phyloP scores from a whole-genome alignment of 2,888 invertebrate species.

The Lithophane ornitopus region DNA sequence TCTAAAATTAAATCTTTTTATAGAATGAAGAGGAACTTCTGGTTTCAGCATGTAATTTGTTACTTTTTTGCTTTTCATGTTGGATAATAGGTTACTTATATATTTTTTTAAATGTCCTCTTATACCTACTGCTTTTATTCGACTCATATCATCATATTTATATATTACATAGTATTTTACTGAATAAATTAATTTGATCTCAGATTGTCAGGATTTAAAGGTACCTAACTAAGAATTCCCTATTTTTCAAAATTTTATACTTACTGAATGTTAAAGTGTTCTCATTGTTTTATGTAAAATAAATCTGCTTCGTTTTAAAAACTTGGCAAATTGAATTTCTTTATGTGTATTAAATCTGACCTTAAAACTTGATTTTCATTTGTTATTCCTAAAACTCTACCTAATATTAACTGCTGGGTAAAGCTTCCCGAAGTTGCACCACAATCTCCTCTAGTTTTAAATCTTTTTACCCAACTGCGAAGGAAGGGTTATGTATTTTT shows the following conservation, averaged over 20 bases:
- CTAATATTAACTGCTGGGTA: background rate
- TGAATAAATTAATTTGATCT: slow-evolving; percentile 57
- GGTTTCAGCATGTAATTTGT: slow-evolving; percentile 5
- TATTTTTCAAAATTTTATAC: slow-evolving; percentile 58
- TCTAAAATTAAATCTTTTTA: slow-evolving; percentile 21
- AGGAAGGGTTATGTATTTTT: too few species aligned
- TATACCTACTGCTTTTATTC: slow-evolving; percentile 27
- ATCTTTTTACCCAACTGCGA: too few species aligned
- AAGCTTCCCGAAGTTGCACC: background rate
- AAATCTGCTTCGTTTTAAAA: slow-evolving; percentile 67
- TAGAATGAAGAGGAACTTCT: slow-evolving; percentile 21
- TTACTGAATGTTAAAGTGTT: slow-evolving; percentile 47
- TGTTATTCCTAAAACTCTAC: slow-evolving; percentile 13
- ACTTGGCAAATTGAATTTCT: slow-evolving; percentile 67
- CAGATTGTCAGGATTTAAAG: slow-evolving; percentile 49
- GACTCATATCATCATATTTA: slow-evolving; percentile 33
- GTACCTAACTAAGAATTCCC: slow-evolving; percentile 43
- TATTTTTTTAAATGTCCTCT: slow-evolving; percentile 15
- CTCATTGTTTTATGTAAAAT: slow-evolving; percentile 56
- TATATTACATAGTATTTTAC: slow-evolving; percentile 42
- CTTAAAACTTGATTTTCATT: slow-evolving; percentile 57
- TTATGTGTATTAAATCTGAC: slow-evolving; percentile 74
- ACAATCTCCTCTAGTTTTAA: background rate
- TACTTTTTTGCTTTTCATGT: slow-evolving; percentile 30
- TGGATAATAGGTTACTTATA: slow-evolving; percentile 1